Evolutionary conservation across 2,888 invertebrate species (phyloP).

Genomic region (Lasioglossum zephyrum): DNA sequence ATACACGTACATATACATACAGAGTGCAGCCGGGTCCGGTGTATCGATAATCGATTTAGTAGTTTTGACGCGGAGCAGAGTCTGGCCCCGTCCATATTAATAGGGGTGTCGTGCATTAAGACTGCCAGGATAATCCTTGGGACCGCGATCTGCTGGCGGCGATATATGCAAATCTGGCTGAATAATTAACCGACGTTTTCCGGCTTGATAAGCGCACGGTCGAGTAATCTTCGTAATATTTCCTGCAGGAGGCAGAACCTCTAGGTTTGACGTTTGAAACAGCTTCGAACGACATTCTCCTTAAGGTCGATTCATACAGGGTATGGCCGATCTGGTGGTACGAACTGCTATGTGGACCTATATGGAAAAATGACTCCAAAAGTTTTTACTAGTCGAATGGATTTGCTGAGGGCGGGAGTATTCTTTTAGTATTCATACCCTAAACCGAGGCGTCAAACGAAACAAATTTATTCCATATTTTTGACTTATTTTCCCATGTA

Average conservation of each 20-base stretch:
- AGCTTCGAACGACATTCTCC: conserved; percentile 69
- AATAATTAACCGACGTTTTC: conserved; percentile 55
- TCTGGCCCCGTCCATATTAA: conserved; percentile 28
- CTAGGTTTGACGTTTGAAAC: conserved; percentile 30
- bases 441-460: too few relatives aligned
- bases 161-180: conserved; percentile 44
- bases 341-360: too few relatives aligned
- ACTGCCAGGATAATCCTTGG: conserved; percentile 2
- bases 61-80: conserved; percentile 31
- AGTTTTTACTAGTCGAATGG: too few relatives aligned
- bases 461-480: too few relatives aligned
- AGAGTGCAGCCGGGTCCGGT: background rate
- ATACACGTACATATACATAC: background rate
- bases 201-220: conserved; percentile 40
- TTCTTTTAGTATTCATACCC: too few relatives aligned
- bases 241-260: conserved; percentile 23
- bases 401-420: too few relatives aligned
- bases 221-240: conserved; percentile 34
- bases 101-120: conserved; percentile 40
- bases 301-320: background rate
- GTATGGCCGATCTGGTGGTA: background rate
- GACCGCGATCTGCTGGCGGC: conserved; percentile 5
- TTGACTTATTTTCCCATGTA: too few relatives aligned
- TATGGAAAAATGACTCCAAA: too few relatives aligned
- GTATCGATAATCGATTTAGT: conserved; percentile 49